Conservation (phyloP, 2,113 vertebrate genomes). For the Triplophysa rosa region DNA sequence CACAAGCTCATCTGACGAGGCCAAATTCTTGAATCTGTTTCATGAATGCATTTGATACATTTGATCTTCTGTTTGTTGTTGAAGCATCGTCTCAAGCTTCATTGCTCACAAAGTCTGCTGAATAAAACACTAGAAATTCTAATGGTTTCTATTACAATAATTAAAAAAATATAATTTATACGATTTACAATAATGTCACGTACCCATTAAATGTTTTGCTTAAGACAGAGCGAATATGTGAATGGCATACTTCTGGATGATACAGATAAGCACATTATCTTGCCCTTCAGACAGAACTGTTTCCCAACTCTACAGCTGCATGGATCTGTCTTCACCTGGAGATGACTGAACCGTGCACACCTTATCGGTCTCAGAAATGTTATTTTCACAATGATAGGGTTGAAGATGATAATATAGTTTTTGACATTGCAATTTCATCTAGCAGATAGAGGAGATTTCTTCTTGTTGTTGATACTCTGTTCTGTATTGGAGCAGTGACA, state of each 20-base stretch:
- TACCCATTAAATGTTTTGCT: too few species aligned
- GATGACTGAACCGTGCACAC: background rate
- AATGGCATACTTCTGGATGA: too few species aligned
- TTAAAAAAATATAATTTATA: too few species aligned
- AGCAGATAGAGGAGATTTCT: background rate
- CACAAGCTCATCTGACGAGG: background rate
- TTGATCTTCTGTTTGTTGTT: background rate
- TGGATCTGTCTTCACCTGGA: background rate
- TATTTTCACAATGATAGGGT: too few species aligned
- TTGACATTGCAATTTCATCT: background rate
- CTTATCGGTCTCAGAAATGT: background rate
- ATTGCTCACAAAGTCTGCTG: too few species aligned
- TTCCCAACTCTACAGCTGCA: background rate
- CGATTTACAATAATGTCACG: too few species aligned
- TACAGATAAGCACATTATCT: too few species aligned
- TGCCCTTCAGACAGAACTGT: background rate
- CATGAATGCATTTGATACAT: background rate
- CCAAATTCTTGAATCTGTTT: background rate
- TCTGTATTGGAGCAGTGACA: slow-evolving; percentile 20
- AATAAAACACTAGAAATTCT: too few species aligned
- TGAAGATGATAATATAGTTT: too few species aligned
- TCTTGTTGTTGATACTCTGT: background rate
- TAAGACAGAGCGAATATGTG: too few species aligned
- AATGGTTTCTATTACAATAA: too few species aligned
- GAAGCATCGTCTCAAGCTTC: too few species aligned